Evolutionary conservation across 2,888 invertebrate genomes (phyloP), one percentile per base, ranked within the genome.

Genomic region (Plagiodera versicolora): DNA sequence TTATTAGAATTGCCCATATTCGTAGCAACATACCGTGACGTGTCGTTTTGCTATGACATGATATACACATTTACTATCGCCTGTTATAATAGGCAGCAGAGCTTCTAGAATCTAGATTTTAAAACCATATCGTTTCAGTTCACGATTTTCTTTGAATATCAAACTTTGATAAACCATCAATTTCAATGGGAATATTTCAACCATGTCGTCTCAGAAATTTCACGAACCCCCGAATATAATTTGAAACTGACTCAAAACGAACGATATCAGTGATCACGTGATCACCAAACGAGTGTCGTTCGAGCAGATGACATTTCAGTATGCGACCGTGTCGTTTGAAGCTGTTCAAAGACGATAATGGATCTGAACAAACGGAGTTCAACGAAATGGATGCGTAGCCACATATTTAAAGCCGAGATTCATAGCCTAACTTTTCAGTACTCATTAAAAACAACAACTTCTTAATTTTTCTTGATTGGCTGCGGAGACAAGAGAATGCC

Each of bases 1-100:
- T 62, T 58, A 62, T 62, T 62, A 58, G 56, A 58, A 62, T 58
- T 58, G 58, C 52, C 62, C 58, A 62, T 62, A 58, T 62, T 62
- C 62, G 20, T 51, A 44, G 44, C 62, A 62, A 32, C 56, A 47
- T 44, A 62, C 51, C 62, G 52, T 39, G 32, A 58, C 62, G 52
- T 58, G 62, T 62, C 58, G 48, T 62, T 56, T 39, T 14, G 45
- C 47, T 51, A 48, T 52, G 58, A 62, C 62, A 62, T 58, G 62
- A 62, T 62, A 62, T 62, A 55, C 58, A 62, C 62, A 62, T 62
- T 62, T 62, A 51, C 55, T 62, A 58, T 58, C 62, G 44, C 48
- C 58, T 47, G 58, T 50, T 56, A 62, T 60, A 39, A 39, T 53
- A 55, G 62, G 62, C 58, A 62, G 46, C 62, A 58, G 51, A 48